A percentile compares a stretch with the other conserved stretches of the same genome.
These are phyloP conservation scores for Nothocercus nigrocapillus DNA, from an alignment of 2,113 vertebrate genomes.

Conservation along the genomic window DNA sequence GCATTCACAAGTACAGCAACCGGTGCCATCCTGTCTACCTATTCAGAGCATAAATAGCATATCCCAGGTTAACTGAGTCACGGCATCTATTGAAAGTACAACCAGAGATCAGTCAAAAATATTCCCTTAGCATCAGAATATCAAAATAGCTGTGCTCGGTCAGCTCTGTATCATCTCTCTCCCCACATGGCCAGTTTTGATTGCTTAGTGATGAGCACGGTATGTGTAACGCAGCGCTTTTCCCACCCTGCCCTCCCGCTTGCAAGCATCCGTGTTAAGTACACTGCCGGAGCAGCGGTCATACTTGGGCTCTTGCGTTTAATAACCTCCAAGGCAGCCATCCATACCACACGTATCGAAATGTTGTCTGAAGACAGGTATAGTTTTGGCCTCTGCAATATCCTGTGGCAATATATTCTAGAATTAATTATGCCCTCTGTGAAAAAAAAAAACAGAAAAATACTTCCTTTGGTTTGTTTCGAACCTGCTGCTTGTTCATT, in stretches of 20 bases:
- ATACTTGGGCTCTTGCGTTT: background rate
- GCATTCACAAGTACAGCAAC: background rate
- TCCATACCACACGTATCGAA: background rate
- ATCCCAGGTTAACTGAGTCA: background rate
- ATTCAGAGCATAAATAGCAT: background rate
- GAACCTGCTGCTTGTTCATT: background rate
- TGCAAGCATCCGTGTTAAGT: background rate
- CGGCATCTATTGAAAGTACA: background rate
- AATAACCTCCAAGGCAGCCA: background rate
- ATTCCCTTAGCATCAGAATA: background rate
- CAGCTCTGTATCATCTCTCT: background rate
- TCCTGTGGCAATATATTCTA: background rate
- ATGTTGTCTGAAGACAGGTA: background rate
- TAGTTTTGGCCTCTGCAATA: background rate
- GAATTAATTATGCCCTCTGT: background rate
- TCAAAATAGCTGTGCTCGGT: background rate
- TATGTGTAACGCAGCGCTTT: accelerated
- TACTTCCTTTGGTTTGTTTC: constrained; percentile 31
- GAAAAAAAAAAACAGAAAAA: background rate
- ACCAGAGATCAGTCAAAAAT: background rate
- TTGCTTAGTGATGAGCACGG: background rate
- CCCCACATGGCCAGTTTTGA: background rate
- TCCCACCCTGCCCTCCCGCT: background rate
- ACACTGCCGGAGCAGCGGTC: background rate
- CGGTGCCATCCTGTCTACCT: background rate